Conservation (phyloP, 2,888 invertebrate species). For the Melinaea menophilus region DNA sequence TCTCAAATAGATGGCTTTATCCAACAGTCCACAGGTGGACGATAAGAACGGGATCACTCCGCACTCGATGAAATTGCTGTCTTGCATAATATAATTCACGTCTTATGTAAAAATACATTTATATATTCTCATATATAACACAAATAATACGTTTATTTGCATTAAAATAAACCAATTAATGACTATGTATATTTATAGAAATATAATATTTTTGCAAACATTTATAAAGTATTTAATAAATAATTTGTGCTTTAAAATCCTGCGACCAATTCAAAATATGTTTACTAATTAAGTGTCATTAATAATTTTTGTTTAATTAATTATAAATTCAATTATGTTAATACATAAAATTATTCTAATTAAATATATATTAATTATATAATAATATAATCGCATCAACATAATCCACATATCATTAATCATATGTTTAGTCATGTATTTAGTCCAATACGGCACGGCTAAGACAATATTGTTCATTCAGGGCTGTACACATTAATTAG, state of each 20-base stretch:
- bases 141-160: background rate
- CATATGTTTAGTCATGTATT: slow-evolving; percentile 37
- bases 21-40: slow-evolving; percentile 65
- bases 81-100: slow-evolving; percentile 49
- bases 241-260: background rate
- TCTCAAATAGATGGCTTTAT: slow-evolving; percentile 56
- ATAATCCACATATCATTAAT: slow-evolving; percentile 33
- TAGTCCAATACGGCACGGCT: slow-evolving; percentile 35
- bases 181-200: no score
- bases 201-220: no score
- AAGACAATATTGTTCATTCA: slow-evolving; percentile 37
- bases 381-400: slow-evolving; percentile 23
- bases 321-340: slow-evolving; percentile 7
- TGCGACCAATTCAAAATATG: background rate
- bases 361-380: slow-evolving; percentile 28
- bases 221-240: no score
- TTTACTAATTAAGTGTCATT: background rate
- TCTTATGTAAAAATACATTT: slow-evolving; percentile 12
- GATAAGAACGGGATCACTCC: slow-evolving; percentile 58
- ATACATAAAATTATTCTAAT: slow-evolving; percentile 17
- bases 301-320: slow-evolving; percentile 2
- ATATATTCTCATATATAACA: background rate
- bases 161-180: no score
- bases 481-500: slow-evolving; percentile 34
- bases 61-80: slow-evolving; percentile 62